Evolutionary conservation across 2,888 invertebrate species (phyloP).

Genomic region (Lymantria dispar): DNA sequence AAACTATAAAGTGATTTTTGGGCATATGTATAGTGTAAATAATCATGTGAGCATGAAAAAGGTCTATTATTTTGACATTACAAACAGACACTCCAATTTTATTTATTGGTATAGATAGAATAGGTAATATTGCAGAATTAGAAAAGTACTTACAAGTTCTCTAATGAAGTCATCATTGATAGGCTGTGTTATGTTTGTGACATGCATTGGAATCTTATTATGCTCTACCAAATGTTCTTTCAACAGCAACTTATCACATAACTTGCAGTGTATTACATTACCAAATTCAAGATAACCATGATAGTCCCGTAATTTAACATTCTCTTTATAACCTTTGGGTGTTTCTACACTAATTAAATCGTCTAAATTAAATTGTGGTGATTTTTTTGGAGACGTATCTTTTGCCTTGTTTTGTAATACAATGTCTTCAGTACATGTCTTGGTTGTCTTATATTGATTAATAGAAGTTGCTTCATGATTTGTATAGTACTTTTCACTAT

Average conservation of each 20-base stretch:
- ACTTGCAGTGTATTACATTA: not conserved
- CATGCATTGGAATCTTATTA: not conserved
- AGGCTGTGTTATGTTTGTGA: not conserved
- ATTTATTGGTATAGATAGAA: too few species aligned
- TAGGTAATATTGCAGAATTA: too few species aligned
- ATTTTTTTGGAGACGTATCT: not conserved
- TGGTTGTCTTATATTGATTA: not conserved
- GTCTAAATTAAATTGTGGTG: not conserved
- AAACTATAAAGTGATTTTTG: too few species aligned
- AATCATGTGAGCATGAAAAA: too few species aligned
- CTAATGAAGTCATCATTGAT: conserved; percentile 4
- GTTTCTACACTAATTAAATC: not conserved
- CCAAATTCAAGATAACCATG: not conserved
- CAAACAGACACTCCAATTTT: too few species aligned
- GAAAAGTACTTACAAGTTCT: conserved; percentile 1
- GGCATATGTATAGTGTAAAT: too few species aligned
- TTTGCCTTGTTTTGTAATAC: not conserved
- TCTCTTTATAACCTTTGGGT: conserved; percentile 1
- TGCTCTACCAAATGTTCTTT: not conserved
- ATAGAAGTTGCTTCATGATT: not conserved
- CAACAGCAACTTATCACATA: not conserved
- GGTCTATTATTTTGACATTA: too few species aligned
- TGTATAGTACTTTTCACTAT: too few species aligned
- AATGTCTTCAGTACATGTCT: not conserved
- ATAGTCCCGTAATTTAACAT: not conserved